These are phyloP conservation scores for Rhagologus leucostigma DNA, from an alignment of 2,113 vertebrate genomes.

Conservation along the genomic window DNA sequence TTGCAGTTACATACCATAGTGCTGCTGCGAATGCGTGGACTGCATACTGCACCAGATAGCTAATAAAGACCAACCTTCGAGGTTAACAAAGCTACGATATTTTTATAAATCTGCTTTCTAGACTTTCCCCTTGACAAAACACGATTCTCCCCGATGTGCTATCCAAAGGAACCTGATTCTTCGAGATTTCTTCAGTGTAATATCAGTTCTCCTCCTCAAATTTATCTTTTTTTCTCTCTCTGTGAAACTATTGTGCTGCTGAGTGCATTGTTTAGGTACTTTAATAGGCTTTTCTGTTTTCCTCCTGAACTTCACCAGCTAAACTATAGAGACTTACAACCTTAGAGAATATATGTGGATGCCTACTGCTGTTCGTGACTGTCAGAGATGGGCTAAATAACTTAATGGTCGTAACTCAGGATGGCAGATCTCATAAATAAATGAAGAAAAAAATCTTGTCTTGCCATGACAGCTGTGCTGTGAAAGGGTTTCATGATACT, in stretches of 20 bases:
- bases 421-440: constrained; percentile 50
- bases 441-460: constrained; percentile 9
- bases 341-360: not conserved
- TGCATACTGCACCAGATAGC: not conserved
- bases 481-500: constrained; percentile 17
- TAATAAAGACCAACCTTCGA: not conserved
- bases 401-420: not conserved
- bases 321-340: not conserved
- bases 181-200: not conserved
- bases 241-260: not conserved
- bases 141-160: not conserved
- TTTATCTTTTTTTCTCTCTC: not conserved
- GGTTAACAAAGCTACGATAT: not conserved
- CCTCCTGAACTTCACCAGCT: not conserved
- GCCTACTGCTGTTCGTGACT: not conserved
- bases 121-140: not conserved
- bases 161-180: not conserved
- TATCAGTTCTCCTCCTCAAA: not conserved
- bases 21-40: not conserved
- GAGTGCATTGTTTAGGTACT: not conserved
- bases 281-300: not conserved
- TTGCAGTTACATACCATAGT: not conserved
- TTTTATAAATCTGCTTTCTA: not conserved
- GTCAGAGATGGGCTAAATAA: not conserved
- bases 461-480: constrained; percentile 26